These are phyloP conservation scores for Callocephalon fimbriatum DNA, from an alignment of 2,113 vertebrate genomes.

Conservation along the genomic window DNA sequence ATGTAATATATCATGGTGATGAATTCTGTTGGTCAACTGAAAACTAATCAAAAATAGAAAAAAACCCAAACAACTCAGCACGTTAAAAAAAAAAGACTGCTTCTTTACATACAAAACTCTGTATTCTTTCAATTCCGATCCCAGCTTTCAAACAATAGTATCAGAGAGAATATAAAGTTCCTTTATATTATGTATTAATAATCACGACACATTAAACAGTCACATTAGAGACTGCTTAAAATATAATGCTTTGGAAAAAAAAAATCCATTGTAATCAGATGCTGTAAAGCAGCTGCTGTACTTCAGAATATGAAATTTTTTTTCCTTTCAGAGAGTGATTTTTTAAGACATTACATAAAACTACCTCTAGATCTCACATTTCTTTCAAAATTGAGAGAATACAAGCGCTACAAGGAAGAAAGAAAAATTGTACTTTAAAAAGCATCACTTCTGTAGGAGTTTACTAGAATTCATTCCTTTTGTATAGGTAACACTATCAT, in stretches of 20 bases:
- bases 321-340: background rate
- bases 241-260: background rate
- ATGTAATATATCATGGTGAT: background rate
- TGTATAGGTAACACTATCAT: background rate
- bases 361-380: background rate
- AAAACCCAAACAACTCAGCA: background rate
- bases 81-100: background rate
- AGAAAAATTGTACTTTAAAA: background rate
- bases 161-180: background rate
- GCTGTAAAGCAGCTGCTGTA: background rate
- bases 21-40: background rate
- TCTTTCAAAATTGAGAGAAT: background rate
- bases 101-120: background rate
- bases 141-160: background rate
- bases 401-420: background rate
- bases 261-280: background rate
- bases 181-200: background rate
- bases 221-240: background rate
- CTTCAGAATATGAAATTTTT: background rate
- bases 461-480: background rate
- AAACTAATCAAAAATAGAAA: background rate
- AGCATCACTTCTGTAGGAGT: accelerated
- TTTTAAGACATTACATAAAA: background rate
- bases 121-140: background rate
- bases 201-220: background rate